These are phyloP conservation scores for Eulemur rubriventer DNA, from an alignment of 2,797 vertebrate genomes.

Conservation along the genomic window DNA sequence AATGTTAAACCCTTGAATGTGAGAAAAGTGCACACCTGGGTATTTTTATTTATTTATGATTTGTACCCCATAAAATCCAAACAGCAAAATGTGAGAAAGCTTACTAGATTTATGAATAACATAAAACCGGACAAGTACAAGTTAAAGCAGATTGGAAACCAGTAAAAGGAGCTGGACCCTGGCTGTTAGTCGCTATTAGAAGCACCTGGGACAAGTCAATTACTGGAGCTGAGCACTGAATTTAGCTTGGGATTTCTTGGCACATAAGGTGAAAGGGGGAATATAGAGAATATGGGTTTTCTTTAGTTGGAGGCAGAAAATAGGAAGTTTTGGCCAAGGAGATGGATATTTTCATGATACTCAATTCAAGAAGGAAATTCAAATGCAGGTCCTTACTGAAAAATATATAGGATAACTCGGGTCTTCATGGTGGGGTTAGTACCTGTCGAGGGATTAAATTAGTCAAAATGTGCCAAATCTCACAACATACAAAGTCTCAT, in stretches of 20 bases:
- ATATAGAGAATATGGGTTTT: not conserved
- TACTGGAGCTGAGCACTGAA: not conserved
- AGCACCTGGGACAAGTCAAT: not conserved
- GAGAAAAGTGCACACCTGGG: not conserved
- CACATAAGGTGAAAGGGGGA: not conserved
- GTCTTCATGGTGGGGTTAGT: not conserved
- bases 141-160: slow-evolving; percentile 24
- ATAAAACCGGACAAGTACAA: slow-evolving; percentile 23
- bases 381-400: not conserved
- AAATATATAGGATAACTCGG: not conserved
- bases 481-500: not conserved
- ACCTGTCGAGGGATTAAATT: not conserved
- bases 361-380: slow-evolving; percentile 25
- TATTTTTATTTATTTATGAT: not conserved
- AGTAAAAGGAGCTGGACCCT: not conserved
- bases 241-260: slow-evolving; percentile 52
- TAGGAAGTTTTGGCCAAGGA: not conserved
- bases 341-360: slow-evolving; percentile 15
- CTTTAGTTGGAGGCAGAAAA: slow-evolving; percentile 1
- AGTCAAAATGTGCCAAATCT: not conserved
- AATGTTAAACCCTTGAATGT: not conserved
- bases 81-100: not conserved
- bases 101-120: not conserved
- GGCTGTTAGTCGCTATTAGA: not conserved
- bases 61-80: not conserved